Evolutionary conservation across 1,140 invertebrate species (phyloP).

Genomic region (Rhopalosiphum padi): DNA sequence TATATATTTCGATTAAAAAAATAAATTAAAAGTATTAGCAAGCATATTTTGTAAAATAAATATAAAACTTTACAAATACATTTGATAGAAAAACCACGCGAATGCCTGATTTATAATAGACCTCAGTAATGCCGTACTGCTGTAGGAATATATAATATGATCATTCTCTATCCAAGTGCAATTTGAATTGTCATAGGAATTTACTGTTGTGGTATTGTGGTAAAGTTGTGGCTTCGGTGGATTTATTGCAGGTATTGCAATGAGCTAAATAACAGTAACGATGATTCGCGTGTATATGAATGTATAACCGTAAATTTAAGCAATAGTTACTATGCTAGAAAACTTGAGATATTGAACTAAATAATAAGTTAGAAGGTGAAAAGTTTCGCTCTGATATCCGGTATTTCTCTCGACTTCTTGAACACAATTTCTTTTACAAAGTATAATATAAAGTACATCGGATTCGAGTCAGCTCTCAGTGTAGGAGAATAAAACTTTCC

Average conservation of each 20-base stretch:
- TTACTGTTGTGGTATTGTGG: slow-evolving; percentile 5
- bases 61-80: not conserved
- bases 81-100: not conserved
- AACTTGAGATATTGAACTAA: slow-evolving; percentile 20
- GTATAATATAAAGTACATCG: slow-evolving; percentile 13
- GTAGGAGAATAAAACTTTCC: not conserved
- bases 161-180: not conserved
- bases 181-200: not conserved
- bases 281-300: not conserved
- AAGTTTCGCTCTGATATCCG: slow-evolving; percentile 31
- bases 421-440: slow-evolving; percentile 32
- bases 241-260: not conserved
- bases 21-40: not conserved
- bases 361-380: slow-evolving; percentile 36
- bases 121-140: not conserved
- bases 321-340: not conserved
- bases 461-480: not conserved
- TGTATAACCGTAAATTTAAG: not conserved
- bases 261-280: not conserved
- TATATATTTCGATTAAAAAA: not conserved
- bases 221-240: not conserved
- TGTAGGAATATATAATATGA: not conserved
- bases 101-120: not conserved
- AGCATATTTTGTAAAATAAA: not conserved
- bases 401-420: not conserved